Evolutionary conservation across 2,113 vertebrate species (phyloP), one percentile per base, ranked within the genome.

Genomic region (Carlito syrichta): DNA sequence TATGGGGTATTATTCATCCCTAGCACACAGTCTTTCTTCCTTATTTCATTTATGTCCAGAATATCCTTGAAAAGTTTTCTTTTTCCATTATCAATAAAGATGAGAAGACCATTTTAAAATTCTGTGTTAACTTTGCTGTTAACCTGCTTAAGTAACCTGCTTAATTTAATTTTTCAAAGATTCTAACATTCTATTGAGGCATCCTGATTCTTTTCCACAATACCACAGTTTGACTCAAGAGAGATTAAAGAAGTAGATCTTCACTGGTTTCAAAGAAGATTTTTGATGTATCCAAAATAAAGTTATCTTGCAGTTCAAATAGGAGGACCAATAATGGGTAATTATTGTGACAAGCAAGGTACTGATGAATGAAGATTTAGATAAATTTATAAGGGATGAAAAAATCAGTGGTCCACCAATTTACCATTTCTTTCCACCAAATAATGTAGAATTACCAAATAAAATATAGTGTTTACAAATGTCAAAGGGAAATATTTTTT

Each of bases 151-250:
- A 79, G 8, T 62, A 32, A 92, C 17, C 8, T 66, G n/a, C 92
- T 95, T 94, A 54, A 82, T 82, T 93, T 68, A 68, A 11, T 94
- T 71, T 93, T 83, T 87, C 20, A 78, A 84, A 95, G 30, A 63
- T 56, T 27, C n/a, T 22, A 81, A 32, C 11, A 60, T n/a, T 89
- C 11, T 92, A 23, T 58, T 63, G 22, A 79, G 66, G 84, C 43
- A 86, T 50, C 7, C 32, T n/a, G n/a, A n/a, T n/a, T n/a, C n/a
- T n/a, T n/a, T n/a, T n/a, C n/a, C n/a, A n/a, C n/a, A n/a, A n/a
- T n/a, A n/a, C n/a, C n/a, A 62, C 5, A 73, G 30, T 74, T 73
- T n/a, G 22, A 84, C 50, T 79, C 25, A 43, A 92, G 50, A 86
- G 16, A 63, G 27, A 73, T 77, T 23, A 92, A 82, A 32, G 23